Base-by-base conservation (phyloP, 2,888 invertebrate genomes). In the Oscheius sp. region DNA sequence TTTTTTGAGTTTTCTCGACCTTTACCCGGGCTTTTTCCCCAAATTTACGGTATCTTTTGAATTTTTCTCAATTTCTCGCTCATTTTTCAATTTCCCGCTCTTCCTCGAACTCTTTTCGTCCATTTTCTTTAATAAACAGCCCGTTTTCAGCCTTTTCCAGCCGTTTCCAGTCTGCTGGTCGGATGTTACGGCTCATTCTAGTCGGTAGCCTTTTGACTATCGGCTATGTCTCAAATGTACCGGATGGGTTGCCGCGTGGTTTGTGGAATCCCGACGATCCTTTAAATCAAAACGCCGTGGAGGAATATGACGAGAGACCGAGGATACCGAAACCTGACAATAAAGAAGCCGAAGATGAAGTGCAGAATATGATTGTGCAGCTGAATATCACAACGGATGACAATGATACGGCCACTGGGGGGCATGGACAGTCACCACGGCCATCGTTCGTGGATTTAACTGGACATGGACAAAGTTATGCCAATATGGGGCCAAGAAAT, bases 201-300 rank as follows among this genome's bases (percentile, higher is more conserved):
- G 12, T 55, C 55, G 55, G 55, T 55, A 21, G 55, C 55, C 21
- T 55, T 2, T 25, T 55, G 55, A 23, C 55, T 21, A 55, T 21
- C 55, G 55, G 55, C 13, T 21, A 5, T 3, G n/a, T 49, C 16
- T 7, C 49, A 5, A 49, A 2, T 35, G 35, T 35, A 6, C 35
- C 35, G 35, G 35, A 35, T 9, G 35, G 35, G 35, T 35, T 35
- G 3, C 35, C 35, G 35, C 5, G 9, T 9, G 35, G 35, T 3
- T 35, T 35, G 9, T 35, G 35, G 35, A 9, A 35, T 9, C 35
- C 35, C 6, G 13, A 16, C 49, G 49, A 49, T 49, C 49, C 49
- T 49, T 5, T 18, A 3, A 18, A 49, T 49, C n/a, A 18, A 13
- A 49, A 49, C 5, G 35, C 35, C 35, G 35, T 35, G 5, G 5